Percentiles rank a stretch among this genome's conserved stretches.
phyloP scores from a whole-genome alignment of 2,888 invertebrate genomes.

The Sesamia inferens region DNA sequence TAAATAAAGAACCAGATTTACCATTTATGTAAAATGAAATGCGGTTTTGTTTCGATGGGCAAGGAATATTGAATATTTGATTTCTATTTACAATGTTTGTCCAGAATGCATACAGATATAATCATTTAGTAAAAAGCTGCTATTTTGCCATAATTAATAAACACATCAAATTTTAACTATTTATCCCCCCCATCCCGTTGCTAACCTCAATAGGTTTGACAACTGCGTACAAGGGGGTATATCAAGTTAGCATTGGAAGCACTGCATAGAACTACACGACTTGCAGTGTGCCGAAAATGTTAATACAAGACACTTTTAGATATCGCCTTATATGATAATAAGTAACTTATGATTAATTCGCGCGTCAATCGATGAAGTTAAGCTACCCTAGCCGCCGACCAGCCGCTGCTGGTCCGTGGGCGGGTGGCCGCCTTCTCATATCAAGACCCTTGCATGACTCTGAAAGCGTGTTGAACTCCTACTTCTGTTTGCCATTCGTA shows the following conservation, averaged over 20 bases:
- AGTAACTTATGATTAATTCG: too few species aligned
- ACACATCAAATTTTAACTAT: background rate
- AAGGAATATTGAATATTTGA: too few species aligned
- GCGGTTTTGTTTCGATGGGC: background rate
- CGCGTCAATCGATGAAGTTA: too few species aligned
- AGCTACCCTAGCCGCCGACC: too few species aligned
- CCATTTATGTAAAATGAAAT: background rate
- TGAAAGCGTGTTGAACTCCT: too few species aligned
- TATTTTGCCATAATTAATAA: background rate
- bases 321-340: too few species aligned
- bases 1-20: background rate
- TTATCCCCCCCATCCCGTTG: slow-evolving; percentile 80
- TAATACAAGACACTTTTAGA: slow-evolving; percentile 60
- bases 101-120: too few species aligned
- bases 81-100: background rate
- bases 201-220: slow-evolving; percentile 73
- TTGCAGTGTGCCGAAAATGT: slow-evolving; percentile 80
- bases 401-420: too few species aligned
- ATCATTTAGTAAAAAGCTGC: background rate
- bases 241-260: slow-evolving; percentile 80
- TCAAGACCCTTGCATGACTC: too few species aligned
- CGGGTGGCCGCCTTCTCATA: too few species aligned
- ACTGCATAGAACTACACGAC: slow-evolving; percentile 62
- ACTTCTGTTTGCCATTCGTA: too few species aligned
- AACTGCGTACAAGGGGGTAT: slow-evolving; percentile 83